phyloP scores from a whole-genome alignment of 2,888 invertebrate species.

The Allygus modestus region DNA sequence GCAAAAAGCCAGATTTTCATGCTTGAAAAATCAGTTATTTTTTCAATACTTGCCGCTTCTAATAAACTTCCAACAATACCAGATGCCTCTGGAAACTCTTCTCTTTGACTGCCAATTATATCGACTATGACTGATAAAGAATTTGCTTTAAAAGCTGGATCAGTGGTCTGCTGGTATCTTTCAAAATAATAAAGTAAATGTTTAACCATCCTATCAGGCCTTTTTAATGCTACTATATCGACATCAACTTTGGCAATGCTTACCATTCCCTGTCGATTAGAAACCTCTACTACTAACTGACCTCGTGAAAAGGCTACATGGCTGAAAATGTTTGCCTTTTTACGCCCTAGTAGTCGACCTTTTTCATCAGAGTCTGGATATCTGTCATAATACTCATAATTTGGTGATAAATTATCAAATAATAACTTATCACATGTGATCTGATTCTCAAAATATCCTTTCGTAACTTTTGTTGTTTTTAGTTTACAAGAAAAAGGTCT shows the following conservation, averaged over 20 bases:
- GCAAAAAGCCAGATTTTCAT: not conserved
- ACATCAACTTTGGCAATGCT: not conserved
- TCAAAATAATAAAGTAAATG: not conserved
- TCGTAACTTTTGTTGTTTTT: not conserved
- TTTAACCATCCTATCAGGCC: not conserved
- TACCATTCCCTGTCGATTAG: not conserved
- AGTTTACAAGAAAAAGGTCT: not conserved
- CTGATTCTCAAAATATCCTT: not conserved
- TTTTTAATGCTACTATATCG: too few relatives aligned
- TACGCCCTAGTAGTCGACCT: not conserved
- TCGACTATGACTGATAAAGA: not conserved
- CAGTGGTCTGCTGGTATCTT: not conserved
- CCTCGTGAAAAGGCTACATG: not conserved
- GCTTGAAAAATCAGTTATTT: not conserved
- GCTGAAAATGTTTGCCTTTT: not conserved
- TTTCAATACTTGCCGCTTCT: not conserved
- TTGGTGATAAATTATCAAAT: not conserved
- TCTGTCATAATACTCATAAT: not conserved
- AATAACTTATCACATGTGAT: not conserved
- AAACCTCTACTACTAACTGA: not conserved
- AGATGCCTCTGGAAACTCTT: not conserved
- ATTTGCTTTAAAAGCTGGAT: slow-evolving; percentile 1
- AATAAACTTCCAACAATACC: not conserved
- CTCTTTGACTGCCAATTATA: not conserved
- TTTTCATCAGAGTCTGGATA: not conserved